A percentile compares a stretch with the other conserved stretches of the same genome.
Conservation (phyloP, 2,113 vertebrate genomes). For the rat (Rattus norvegicus) region GRCr8 NC_086027.1:113216501-113217000, state of each 20-base stretch:
- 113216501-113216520: too few relatives aligned
- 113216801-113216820: constrained; percentile 97
- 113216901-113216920: too few relatives aligned
- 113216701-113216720: neutral
- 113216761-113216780: constrained; percentile 92
- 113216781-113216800: constrained; percentile 93
- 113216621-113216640: neutral
- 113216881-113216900: neutral
- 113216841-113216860: constrained; percentile 87
- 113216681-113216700: neutral
- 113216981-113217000: too few relatives aligned
- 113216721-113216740: neutral
- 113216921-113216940: too few relatives aligned
- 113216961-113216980: too few relatives aligned
- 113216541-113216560: too few relatives aligned
- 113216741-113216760: constrained; percentile 93
- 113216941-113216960: too few relatives aligned
- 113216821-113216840: constrained; percentile 91
- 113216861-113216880: constrained; percentile 94
- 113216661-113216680: neutral
- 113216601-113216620: neutral
- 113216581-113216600: neutral
- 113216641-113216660: neutral
- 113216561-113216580: neutral
- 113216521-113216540: too few relatives aligned